A percentile compares a stretch with the other conserved stretches of the same genome.
phyloP scores from a whole-genome alignment of 2,113 vertebrate genomes.

The cattle (Bos taurus) region DNA sequence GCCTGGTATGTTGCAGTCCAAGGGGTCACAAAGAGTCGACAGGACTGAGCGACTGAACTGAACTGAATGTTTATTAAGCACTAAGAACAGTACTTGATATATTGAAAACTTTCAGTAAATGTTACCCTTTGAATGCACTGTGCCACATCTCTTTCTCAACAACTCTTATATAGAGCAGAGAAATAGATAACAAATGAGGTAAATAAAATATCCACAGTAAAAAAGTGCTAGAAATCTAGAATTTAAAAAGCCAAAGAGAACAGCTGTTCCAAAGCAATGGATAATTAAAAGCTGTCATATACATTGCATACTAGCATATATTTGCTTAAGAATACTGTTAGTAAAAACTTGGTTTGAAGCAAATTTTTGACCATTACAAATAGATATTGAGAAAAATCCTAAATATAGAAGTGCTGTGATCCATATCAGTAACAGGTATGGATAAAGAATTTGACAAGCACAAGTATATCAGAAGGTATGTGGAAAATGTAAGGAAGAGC shows the following conservation, averaged over 20 bases:
- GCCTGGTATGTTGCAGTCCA: background rate
- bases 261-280: background rate
- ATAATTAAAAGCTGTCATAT: background rate
- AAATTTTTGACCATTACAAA: background rate
- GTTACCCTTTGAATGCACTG: background rate
- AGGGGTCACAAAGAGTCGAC: accelerated
- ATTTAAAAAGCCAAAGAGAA: background rate
- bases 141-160: background rate
- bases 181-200: background rate
- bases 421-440: background rate
- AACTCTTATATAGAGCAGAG: background rate
- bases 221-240: background rate
- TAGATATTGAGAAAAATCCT: background rate
- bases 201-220: background rate
- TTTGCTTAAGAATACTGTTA: background rate
- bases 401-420: background rate
- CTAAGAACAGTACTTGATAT: background rate
- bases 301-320: background rate
- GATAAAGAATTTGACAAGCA: background rate
- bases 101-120: background rate
- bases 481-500: background rate
- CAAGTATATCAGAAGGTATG: background rate
- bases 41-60: background rate
- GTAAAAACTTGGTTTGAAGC: background rate
- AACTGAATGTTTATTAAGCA: background rate